Conservation (phyloP, 2,113 vertebrate species). For the Ascaphus truei region DNA sequence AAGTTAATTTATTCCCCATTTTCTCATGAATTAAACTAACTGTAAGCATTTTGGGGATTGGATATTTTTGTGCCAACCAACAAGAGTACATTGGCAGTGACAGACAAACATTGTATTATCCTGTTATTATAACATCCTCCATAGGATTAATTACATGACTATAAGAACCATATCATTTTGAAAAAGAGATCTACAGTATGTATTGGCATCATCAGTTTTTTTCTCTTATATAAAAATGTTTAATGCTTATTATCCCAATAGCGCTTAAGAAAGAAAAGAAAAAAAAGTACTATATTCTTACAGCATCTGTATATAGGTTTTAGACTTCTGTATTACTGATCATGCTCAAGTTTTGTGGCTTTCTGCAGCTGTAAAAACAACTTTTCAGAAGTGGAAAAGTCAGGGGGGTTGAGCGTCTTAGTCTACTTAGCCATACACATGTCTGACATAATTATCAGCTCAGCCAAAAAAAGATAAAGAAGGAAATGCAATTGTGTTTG, state of each 20-base stretch:
- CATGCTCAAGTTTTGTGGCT: conserved; percentile 5
- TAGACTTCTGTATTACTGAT: conserved; percentile 24
- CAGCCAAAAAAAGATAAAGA: conserved; percentile 19
- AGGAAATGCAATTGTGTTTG: neutral
- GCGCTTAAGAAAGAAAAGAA: conserved; percentile 16
- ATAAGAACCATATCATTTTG: too few relatives aligned
- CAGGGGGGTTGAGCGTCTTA: conserved; percentile 19
- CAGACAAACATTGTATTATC: too few relatives aligned
- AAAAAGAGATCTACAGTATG: too few relatives aligned
- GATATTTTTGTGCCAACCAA: too few relatives aligned
- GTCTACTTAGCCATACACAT: conserved; percentile 22
- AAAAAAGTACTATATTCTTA: conserved; percentile 24
- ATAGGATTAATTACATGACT: too few relatives aligned
- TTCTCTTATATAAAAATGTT: neutral
- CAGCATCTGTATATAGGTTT: conserved; percentile 31
- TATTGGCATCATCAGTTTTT: too few relatives aligned
- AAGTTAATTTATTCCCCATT: too few relatives aligned
- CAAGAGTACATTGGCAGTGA: too few relatives aligned
- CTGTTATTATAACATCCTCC: too few relatives aligned
- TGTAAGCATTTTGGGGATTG: too few relatives aligned
- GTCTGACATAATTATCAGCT: conserved; percentile 13
- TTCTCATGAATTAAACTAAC: too few relatives aligned
- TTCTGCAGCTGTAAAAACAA: conserved; percentile 32
- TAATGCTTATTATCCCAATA: conserved; percentile 5
- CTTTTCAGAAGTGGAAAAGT: conserved; percentile 2